Evolutionary conservation across 1,140 invertebrate species (phyloP).

Genomic region (Ceratoteleas bidentatus): DNA sequence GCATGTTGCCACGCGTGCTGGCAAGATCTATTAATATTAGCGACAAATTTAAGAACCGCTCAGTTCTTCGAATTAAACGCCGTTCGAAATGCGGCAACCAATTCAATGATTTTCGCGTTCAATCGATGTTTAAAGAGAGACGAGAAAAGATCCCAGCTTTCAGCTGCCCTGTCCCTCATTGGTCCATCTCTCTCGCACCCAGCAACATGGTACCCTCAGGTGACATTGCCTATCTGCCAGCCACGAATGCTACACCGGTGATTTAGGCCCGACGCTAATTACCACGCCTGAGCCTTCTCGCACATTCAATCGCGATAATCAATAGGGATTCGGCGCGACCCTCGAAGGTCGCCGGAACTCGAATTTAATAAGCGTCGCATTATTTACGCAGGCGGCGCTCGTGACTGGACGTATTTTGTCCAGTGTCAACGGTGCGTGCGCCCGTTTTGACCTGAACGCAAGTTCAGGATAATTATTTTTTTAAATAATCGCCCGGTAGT

Average conservation of each 20-base stretch:
- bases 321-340: constrained; percentile 19
- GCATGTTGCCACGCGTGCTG: background rate
- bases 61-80: background rate
- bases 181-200: constrained; percentile 20
- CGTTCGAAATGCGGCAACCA: constrained; percentile 2
- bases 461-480: constrained; percentile 35
- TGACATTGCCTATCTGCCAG: constrained; percentile 70
- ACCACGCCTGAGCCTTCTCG: constrained; percentile 70
- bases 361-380: constrained; percentile 9
- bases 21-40: background rate
- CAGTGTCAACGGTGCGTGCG: constrained; percentile 5
- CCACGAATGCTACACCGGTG: constrained; percentile 70
- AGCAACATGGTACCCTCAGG: constrained; percentile 72
- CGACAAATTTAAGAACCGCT: background rate
- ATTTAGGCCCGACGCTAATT: constrained; percentile 77
- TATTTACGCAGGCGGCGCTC: constrained; percentile 10
- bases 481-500: constrained; percentile 35
- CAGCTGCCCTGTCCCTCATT: constrained; percentile 22
- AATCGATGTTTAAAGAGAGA: constrained; percentile 68
- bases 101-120: constrained; percentile 68
- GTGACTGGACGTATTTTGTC: background rate
- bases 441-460: background rate
- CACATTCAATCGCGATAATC: constrained; percentile 70
- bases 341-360: constrained; percentile 30
- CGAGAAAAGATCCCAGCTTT: constrained; percentile 50